Evolutionary conservation across 2,888 invertebrate genomes (phyloP), one percentile per base, ranked within the genome.

Genomic region (Cylindroiulus punctatus): DNA sequence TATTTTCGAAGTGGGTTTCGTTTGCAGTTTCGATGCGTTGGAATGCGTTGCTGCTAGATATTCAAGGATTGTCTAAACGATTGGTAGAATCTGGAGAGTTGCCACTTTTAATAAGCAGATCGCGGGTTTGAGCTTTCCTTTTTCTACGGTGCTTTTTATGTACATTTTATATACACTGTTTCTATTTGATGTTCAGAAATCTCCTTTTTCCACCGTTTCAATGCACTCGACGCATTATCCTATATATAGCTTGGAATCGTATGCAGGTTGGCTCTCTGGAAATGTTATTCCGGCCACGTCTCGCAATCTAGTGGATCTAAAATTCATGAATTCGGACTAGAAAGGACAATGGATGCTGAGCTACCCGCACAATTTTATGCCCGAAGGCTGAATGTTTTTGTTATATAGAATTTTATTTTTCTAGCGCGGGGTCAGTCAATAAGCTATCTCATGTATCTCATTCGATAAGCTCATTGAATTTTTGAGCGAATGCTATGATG

Each of bases 281-380:
- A 65, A 65, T 65, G 65, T 82, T 82, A 82, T 82, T 82, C 82
- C 22, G 82, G 8, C 32, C 82, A 82, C 82, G 82, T 82, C 42
- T 82, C 82, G 36, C 82, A 82, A 82, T 82, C 82, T 42, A 42
- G 82, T 82, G 82, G 42, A 82, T 82, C 82, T 82, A 36, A 82
- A 82, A 82, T 82, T 82, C 82, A 82, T 82, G 82, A 82, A 82
- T 82, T 36, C 26, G 82, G 40, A 82, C 36, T 36, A 42, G 82
- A 82, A 82, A 82, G 82, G 82, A 36, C 42, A 82, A 36, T 82
- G 82, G 82, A 82, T 40, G 36, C 82, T 82, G 40, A 82, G 42
- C 82, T 82, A 82, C 42, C 82, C 65, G 12, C 65, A 65, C 65
- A 26, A 26, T 65, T 65, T 65, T 65, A 65, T 65, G 65, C 26